Evolutionary conservation across 2,113 vertebrate genomes (phyloP).

Genomic region (Nannobrachium achirus): DNA sequence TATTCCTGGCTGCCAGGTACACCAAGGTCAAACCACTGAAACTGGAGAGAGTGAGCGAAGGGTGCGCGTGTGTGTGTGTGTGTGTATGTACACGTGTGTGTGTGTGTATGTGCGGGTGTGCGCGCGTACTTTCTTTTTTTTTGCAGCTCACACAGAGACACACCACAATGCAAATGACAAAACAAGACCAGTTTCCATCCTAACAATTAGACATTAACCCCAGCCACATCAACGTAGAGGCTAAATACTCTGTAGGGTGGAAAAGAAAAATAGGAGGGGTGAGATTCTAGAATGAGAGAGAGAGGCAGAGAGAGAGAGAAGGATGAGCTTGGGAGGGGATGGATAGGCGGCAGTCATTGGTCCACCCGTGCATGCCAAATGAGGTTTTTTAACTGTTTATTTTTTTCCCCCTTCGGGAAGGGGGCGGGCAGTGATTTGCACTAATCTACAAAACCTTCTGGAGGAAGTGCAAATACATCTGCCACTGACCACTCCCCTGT

Average conservation of each 20-base stretch:
- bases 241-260: conserved; percentile 36
- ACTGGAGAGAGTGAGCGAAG: conserved; percentile 65
- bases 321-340: too few species aligned
- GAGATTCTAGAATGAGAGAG: conserved; percentile 50
- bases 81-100: too few species aligned
- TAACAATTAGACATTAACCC: conserved; percentile 66
- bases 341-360: conserved; percentile 8
- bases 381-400: conserved; percentile 73
- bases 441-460: conserved; percentile 80
- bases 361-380: conserved; percentile 68
- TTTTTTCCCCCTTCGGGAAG: not conserved
- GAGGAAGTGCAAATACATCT: conserved; percentile 77
- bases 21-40: conserved; percentile 78
- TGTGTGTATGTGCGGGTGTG: too few species aligned
- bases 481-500: conserved; percentile 71
- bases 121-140: too few species aligned
- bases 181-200: conserved; percentile 48
- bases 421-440: conserved; percentile 69
- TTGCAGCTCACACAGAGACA: too few species aligned
- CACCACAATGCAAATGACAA: conserved; percentile 66
- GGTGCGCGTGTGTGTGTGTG: too few species aligned
- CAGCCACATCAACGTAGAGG: conserved; percentile 55
- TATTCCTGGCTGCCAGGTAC: conserved; percentile 77
- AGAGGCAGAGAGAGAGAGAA: conserved; percentile 55
- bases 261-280: conserved; percentile 39